These are phyloP conservation scores for Atractosteus spatula DNA, from an alignment of 2,113 vertebrate species.

Conservation along the genomic window DNA sequence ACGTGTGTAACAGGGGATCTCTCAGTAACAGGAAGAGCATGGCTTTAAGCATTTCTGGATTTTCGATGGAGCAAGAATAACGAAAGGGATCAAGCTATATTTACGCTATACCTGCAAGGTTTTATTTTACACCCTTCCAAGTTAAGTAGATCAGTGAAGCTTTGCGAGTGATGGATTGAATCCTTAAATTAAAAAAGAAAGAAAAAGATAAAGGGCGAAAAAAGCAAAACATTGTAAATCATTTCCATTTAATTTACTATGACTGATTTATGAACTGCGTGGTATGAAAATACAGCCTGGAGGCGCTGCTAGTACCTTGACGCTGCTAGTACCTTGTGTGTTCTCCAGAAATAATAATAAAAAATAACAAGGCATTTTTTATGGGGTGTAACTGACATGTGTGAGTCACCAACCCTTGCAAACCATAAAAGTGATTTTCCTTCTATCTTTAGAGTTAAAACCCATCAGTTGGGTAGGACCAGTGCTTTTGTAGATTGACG, in stretches of 20 bases:
- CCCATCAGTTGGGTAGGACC: neutral
- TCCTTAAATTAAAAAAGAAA: neutral
- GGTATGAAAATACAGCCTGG: constrained; percentile 67
- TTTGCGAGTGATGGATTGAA: neutral
- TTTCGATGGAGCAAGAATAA: too few relatives aligned
- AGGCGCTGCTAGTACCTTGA: too few relatives aligned
- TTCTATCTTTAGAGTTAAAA: constrained; percentile 17
- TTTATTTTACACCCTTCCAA: too few relatives aligned
- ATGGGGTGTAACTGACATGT: constrained; percentile 72
- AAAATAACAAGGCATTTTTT: constrained; percentile 66
- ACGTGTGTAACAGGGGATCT: too few relatives aligned
- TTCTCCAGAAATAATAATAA: constrained; percentile 68
- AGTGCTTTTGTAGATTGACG: neutral
- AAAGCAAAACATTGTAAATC: constrained; percentile 68
- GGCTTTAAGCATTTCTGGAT: too few relatives aligned
- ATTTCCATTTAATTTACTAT: constrained; percentile 76
- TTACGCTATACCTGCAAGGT: too few relatives aligned
- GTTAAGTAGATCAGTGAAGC: too few relatives aligned
- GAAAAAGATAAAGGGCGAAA: constrained; percentile 19
- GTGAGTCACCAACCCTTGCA: constrained; percentile 37
- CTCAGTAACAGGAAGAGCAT: too few relatives aligned
- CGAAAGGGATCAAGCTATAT: too few relatives aligned
- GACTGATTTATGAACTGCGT: constrained; percentile 76
- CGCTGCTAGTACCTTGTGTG: constrained; percentile 57
- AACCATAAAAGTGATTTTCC: constrained; percentile 35